phyloP scores from a whole-genome alignment of 64 coral and sea anemone genomes.

The Montipora sp. region DNA sequence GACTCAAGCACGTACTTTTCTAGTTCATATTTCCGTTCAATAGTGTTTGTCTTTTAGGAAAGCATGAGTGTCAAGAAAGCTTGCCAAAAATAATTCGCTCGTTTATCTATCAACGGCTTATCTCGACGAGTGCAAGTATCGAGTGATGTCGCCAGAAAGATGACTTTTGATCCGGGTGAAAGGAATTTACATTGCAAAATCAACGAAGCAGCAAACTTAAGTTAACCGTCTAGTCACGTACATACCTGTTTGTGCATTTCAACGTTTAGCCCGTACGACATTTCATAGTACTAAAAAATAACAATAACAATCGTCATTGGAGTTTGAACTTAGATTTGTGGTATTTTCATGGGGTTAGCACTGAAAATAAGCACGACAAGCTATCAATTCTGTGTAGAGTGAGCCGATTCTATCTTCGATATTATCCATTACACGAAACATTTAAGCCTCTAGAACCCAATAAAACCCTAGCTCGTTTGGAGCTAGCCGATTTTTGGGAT shows the following conservation, averaged over 20 bases:
- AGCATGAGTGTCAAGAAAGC: slow-evolving; percentile 66
- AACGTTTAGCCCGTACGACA: slow-evolving; percentile 99
- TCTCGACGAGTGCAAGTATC: slow-evolving; percentile 70
- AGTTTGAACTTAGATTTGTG: slow-evolving; percentile 28
- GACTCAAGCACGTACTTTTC: slow-evolving; percentile 47
- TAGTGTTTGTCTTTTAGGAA: slow-evolving; percentile 57
- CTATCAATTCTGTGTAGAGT: neutral
- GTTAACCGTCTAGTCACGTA: slow-evolving; percentile 49
- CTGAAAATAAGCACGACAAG: neutral
- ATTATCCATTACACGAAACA: slow-evolving; percentile 24
- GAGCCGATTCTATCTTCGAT: slow-evolving; percentile 11
- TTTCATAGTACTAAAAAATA: slow-evolving; percentile 98
- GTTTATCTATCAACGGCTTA: slow-evolving; percentile 76
- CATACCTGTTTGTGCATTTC: slow-evolving; percentile 99
- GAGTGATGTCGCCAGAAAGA: slow-evolving; percentile 69
- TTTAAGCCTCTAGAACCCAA: slow-evolving; percentile 75
- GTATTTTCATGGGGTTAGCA: neutral
- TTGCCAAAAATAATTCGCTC: slow-evolving; percentile 76
- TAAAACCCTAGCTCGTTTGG: slow-evolving; percentile 58
- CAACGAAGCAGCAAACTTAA: slow-evolving; percentile 35
- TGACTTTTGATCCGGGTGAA: slow-evolving; percentile 76
- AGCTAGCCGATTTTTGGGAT: slow-evolving; percentile 84
- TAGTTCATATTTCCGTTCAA: slow-evolving; percentile 74
- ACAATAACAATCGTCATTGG: slow-evolving; percentile 63
- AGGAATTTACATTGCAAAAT: slow-evolving; percentile 67